Evolutionary conservation across 2,797 vertebrate genomes (phyloP), one percentile per base, ranked within the genome.

Genomic region (Chaunax sp.): DNA sequence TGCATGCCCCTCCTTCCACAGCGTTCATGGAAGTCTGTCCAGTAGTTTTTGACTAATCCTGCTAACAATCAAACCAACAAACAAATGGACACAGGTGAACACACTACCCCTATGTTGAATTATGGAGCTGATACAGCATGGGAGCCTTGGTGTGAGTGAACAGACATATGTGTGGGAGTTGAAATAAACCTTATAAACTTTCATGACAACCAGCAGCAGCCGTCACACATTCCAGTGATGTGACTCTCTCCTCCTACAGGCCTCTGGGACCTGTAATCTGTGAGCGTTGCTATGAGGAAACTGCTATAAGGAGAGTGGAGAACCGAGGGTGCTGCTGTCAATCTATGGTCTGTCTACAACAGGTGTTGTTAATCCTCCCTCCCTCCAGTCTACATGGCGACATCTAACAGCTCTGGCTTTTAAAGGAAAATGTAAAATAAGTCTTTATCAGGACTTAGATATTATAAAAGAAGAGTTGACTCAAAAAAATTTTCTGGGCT

Each of bases 121-220:
- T 7, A 11, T 11, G 7, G n/a, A 33, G 38, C 37, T 33, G 55
- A 62, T 61, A 47, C 25, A 57, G 53, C 30, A 14, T 57, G 30
- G 49, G 64, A 67, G 75, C 54, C 33, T 9, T 2, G 9, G 7
- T 35, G 33, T 35, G 33, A 5, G 38, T 67, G 77, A 63, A 70
- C 15, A 15, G 13, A 14, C 13, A 11, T 22, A 72, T 83, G 83
- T 65, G 81, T 78, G 67, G 79, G 83, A 87, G 88, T 83, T 84
- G 63, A 89, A 91, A 90, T 89, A 88, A 91, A 83, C 76, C 76
- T 72, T 50, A 71, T 54, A 81, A 85, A 85, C 71, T 6, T 86
- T 87, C 66, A 70, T 68, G 84, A 80, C 78, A 71, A 73, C 60
- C 70, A 69, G 68, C 68, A 85, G 72, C 66, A 80, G 78, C 54